Evolutionary conservation across 2,888 invertebrate species (phyloP).

Genomic region (Pelosia muscerda): DNA sequence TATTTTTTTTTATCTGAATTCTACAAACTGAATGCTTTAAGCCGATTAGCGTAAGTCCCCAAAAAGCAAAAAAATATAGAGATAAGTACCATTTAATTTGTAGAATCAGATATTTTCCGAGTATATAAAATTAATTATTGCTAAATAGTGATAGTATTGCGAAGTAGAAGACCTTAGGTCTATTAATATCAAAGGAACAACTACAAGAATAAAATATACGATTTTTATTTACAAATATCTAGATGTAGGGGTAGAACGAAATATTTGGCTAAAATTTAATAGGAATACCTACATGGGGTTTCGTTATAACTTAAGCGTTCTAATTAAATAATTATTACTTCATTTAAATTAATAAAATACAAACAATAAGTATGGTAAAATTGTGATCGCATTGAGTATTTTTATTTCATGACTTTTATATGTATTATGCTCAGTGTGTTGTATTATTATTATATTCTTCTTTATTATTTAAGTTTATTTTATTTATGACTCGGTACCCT

Average conservation of each 20-base stretch:
- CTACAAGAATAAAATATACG: conserved; percentile 80
- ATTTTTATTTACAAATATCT: conserved; percentile 81
- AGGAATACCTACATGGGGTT: conserved; percentile 73
- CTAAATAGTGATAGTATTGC: conserved; percentile 83
- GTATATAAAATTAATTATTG: conserved; percentile 83
- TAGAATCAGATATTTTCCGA: conserved; percentile 58
- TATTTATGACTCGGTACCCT: conserved; percentile 80
- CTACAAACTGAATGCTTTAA: conserved; percentile 55
- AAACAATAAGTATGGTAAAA: conserved; percentile 64
- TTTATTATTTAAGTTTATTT: conserved; percentile 63
- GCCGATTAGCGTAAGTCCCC: conserved; percentile 40
- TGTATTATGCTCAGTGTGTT: conserved; percentile 71
- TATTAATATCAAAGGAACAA: conserved; percentile 78
- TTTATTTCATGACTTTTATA: conserved; percentile 63
- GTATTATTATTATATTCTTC: conserved; percentile 59
- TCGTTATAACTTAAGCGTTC: conserved; percentile 60
- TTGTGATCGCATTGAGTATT: conserved; percentile 82
- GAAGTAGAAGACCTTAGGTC: conserved; percentile 83
- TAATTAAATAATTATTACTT: conserved; percentile 42
- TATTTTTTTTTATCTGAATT: conserved; percentile 43
- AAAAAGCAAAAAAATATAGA: conserved; percentile 48
- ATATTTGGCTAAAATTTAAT: conserved; percentile 85
- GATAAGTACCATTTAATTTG: conserved; percentile 53
- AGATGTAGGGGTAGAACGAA: conserved; percentile 77
- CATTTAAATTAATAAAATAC: conserved; percentile 51